phyloP scores from a whole-genome alignment of 2,888 invertebrate genomes.

The Oscheius sp. region DNA sequence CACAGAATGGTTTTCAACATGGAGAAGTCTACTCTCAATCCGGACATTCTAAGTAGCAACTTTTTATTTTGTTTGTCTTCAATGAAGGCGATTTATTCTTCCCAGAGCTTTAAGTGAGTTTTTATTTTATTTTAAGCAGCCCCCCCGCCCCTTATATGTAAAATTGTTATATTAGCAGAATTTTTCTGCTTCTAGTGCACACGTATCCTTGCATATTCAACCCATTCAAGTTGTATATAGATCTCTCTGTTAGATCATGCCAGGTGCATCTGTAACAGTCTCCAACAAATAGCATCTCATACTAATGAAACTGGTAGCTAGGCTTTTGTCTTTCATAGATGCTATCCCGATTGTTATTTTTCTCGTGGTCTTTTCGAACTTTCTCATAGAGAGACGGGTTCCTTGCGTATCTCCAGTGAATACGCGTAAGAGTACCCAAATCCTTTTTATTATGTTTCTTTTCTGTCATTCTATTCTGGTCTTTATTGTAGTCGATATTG shows the following conservation, averaged over 20 bases:
- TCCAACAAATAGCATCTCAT: conserved; percentile 16
- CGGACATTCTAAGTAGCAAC: background rate
- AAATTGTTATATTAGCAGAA: too few species aligned
- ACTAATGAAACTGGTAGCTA: conserved; percentile 5
- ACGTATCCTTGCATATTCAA: background rate
- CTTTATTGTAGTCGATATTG: background rate
- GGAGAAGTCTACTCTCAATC: conserved; percentile 5
- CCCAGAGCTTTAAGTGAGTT: conserved; percentile 24
- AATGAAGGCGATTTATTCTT: conserved; percentile 3
- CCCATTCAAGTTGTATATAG: conserved; percentile 24
- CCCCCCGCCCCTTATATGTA: too few species aligned
- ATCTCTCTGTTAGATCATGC: conserved; percentile 21
- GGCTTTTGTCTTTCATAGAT: conserved; percentile 15
- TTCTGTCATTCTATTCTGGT: too few species aligned
- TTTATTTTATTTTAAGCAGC: too few species aligned
- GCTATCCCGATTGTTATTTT: conserved; percentile 7
- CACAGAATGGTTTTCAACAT: background rate
- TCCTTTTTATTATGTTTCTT: too few species aligned
- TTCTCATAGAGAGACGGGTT: too few species aligned
- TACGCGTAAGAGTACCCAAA: background rate
- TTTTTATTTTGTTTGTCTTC: background rate
- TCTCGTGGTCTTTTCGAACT: too few species aligned
- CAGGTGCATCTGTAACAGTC: conserved; percentile 23
- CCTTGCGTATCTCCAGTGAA: conserved; percentile 1
- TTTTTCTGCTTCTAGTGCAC: too few species aligned